Percentiles rank a stretch among this genome's conserved stretches.
These are phyloP conservation scores for Raja brachyura DNA, from an alignment of 2,113 vertebrate genomes.

Conservation along the genomic window DNA sequence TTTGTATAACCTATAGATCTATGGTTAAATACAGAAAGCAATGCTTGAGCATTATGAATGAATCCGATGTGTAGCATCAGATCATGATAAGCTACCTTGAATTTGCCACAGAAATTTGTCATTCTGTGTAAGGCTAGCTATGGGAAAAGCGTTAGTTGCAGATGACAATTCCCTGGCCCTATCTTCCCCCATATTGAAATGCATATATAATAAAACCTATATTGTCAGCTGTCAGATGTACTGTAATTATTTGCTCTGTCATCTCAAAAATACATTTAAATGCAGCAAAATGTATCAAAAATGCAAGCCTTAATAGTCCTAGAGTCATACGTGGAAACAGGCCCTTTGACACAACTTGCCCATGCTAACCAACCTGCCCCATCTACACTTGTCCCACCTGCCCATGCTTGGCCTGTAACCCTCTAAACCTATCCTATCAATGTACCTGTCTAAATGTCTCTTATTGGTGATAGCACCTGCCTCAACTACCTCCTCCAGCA, in stretches of 20 bases:
- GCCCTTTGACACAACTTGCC: no score
- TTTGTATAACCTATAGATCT: constrained; percentile 1
- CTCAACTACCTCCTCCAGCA: no score
- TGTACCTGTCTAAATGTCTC: no score
- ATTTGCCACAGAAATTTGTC: not conserved
- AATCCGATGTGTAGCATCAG: not conserved
- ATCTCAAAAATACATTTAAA: not conserved
- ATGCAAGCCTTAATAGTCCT: no score
- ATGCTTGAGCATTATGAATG: not conserved
- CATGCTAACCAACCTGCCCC: no score
- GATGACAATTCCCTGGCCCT: not conserved
- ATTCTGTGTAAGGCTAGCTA: not conserved
- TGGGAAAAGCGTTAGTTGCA: not conserved
- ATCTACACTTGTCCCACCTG: no score
- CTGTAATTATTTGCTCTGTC: not conserved
- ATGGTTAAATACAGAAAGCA: not conserved
- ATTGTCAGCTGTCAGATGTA: not conserved
- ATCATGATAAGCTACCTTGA: not conserved
- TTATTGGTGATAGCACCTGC: no score
- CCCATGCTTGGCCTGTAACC: no score
- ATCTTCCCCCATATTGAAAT: not conserved
- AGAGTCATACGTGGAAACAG: no score
- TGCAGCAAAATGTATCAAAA: not conserved
- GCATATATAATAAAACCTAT: not conserved
- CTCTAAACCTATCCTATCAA: no score